These are phyloP conservation scores for Hololepta plana DNA, from an alignment of 2,888 invertebrate genomes.

Conservation along the genomic window DNA sequence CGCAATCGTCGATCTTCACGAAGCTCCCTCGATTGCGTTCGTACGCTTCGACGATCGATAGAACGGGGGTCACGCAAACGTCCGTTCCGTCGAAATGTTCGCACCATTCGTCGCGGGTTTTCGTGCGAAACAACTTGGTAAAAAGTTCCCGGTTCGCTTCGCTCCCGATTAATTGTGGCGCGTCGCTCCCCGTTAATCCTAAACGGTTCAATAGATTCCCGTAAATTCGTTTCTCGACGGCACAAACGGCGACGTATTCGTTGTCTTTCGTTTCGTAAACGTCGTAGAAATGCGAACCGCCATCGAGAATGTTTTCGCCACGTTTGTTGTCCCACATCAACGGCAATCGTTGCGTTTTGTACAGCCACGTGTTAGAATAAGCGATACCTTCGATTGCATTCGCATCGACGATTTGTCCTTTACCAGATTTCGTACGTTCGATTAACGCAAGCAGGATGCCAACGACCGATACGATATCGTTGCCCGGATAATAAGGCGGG, in stretches of 20 bases:
- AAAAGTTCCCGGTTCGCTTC: conserved; percentile 37
- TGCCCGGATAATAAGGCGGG: conserved; percentile 77
- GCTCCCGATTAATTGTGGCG: conserved; percentile 40
- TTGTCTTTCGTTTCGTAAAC: conserved; percentile 85
- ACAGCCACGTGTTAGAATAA: conserved; percentile 80
- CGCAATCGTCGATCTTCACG: conserved; percentile 22
- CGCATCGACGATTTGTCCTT: conserved; percentile 74
- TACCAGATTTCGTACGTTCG: conserved; percentile 60
- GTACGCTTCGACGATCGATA: conserved; percentile 56
- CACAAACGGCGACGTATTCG: conserved; percentile 87
- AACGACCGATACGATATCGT: conserved; percentile 75
- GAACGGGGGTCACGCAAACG: conserved; percentile 87
- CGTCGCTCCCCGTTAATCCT: conserved; percentile 36
- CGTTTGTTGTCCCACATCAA: conserved; percentile 54
- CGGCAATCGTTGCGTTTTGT: conserved; percentile 41
- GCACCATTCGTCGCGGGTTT: conserved; percentile 78
- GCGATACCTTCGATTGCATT: conserved; percentile 87
- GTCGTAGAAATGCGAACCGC: conserved; percentile 73
- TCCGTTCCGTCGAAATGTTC: conserved; percentile 61
- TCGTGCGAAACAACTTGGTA: conserved; percentile 46
- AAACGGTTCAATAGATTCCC: conserved; percentile 50
- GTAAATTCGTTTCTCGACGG: conserved; percentile 88
- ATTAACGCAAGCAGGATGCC: conserved; percentile 76
- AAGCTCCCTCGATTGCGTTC: conserved; percentile 47
- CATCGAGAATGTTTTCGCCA: conserved; percentile 71